Percentiles rank a stretch among this genome's conserved stretches.
These are phyloP conservation scores for Lycopodina hypogea DNA, from an alignment of 37 sponge, comb jelly and placozoan species.

Conservation along the genomic window DNA sequence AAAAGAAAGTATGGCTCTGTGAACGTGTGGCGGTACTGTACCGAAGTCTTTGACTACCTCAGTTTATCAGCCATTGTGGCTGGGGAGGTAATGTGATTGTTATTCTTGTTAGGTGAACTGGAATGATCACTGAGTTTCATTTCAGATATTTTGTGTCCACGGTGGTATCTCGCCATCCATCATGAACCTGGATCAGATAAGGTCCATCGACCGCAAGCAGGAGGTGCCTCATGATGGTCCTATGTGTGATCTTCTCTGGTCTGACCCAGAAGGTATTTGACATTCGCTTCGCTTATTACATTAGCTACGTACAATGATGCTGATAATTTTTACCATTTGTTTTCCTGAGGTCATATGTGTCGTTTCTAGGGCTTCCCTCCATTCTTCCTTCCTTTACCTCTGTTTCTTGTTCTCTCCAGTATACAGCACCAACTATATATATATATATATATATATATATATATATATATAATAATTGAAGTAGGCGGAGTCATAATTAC, in stretches of 20 bases:
- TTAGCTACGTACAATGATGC: not conserved
- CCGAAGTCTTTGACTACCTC: conserved; percentile 99
- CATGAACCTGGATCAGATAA: conserved; percentile 91
- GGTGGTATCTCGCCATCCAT: conserved; percentile 99
- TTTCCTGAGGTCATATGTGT: conserved; percentile 12
- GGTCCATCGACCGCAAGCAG: conserved; percentile 95
- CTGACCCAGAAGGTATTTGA: conserved; percentile 93
- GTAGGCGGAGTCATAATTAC: no score
- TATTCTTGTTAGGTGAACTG: not conserved
- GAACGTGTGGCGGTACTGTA: conserved; percentile 99
- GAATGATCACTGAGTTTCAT: not conserved
- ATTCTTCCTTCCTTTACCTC: no score
- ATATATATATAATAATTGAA: no score
- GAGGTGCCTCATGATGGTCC: conserved; percentile 99
- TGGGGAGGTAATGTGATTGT: conserved; percentile 63
- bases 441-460: no score
- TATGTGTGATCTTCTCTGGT: conserved; percentile 99
- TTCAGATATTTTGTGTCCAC: conserved; percentile 97
- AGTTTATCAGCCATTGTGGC: conserved; percentile 98
- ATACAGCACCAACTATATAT: no score
- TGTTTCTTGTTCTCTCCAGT: no score
- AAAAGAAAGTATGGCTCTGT: conserved; percentile 96
- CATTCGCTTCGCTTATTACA: not conserved
- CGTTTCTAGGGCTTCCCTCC: not conserved
- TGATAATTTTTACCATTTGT: conserved; percentile 1